These are phyloP conservation scores for Eretmochelys imbricata DNA, from an alignment of 2,113 vertebrate genomes.

Conservation along the genomic window DNA sequence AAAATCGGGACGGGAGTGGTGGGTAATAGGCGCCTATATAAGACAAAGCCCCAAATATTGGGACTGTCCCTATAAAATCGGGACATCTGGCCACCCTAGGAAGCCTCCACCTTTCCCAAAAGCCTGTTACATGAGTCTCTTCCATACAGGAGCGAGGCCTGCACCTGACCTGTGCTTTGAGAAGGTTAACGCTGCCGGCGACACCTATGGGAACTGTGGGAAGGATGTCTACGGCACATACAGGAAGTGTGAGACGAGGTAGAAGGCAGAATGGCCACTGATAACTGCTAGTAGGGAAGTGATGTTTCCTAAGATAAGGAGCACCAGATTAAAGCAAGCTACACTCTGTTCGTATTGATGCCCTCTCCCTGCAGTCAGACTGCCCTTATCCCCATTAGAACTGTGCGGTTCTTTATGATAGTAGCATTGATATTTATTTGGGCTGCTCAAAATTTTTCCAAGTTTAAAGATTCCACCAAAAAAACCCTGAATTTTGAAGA, in stretches of 20 bases:
- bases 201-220: slow-evolving; percentile 95
- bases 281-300: not conserved
- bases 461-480: not conserved
- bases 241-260: slow-evolving; percentile 90
- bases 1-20: too few species aligned
- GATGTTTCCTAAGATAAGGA: not conserved
- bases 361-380: not conserved
- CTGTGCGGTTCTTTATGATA: not conserved
- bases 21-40: too few species aligned
- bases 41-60: too few species aligned
- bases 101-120: not conserved
- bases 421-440: not conserved
- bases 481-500: not conserved
- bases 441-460: not conserved
- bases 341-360: not conserved
- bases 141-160: slow-evolving; percentile 82
- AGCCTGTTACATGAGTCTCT: not conserved
- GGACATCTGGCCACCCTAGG: too few species aligned
- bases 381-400: not conserved
- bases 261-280: not conserved
- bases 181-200: slow-evolving; percentile 91
- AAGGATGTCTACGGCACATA: slow-evolving; percentile 89
- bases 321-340: not conserved
- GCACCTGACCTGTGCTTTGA: slow-evolving; percentile 92
- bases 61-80: too few species aligned